Percentiles rank a stretch among this genome's conserved stretches.
These are phyloP conservation scores for Atta texana DNA, from an alignment of 1,140 invertebrate genomes.

Conservation along the genomic window DNA sequence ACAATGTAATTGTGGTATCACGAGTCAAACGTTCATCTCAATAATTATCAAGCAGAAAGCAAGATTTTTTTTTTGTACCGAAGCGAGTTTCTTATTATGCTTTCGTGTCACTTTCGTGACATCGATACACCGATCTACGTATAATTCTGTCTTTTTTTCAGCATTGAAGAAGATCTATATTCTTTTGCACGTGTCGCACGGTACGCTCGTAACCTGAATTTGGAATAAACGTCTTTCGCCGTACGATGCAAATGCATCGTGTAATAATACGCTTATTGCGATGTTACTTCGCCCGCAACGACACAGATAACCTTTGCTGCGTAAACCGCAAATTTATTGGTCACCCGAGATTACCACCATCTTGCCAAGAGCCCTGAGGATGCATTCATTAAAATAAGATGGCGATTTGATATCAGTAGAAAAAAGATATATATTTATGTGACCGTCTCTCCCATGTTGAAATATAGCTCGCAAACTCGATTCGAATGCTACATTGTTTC, in stretches of 20 bases:
- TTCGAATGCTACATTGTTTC: neutral
- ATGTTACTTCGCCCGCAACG: constrained; percentile 56
- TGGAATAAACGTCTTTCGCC: constrained; percentile 30
- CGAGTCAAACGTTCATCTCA: neutral
- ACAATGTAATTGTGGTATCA: neutral
- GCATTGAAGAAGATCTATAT: constrained; percentile 4
- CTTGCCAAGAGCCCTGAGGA: neutral
- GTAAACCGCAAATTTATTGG: constrained; percentile 69
- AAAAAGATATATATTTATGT: neutral
- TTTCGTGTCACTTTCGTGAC: constrained; percentile 7
- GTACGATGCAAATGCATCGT: neutral
- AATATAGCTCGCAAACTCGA: neutral
- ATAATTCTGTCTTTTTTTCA: neutral
- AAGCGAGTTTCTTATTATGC: neutral
- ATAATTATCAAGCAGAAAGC: constrained; percentile 21
- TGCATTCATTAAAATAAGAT: neutral
- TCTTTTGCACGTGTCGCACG: neutral
- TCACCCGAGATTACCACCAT: constrained; percentile 36
- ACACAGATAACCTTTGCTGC: constrained; percentile 69
- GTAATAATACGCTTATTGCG: constrained; percentile 25
- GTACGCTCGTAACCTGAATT: constrained; percentile 34
- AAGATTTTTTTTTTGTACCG: constrained; percentile 1
- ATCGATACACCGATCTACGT: neutral
- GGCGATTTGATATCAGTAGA: neutral
- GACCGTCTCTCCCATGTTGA: neutral